Evolutionary conservation across 2,797 vertebrate species (phyloP).

Genomic region (Adelosebastes latens): DNA sequence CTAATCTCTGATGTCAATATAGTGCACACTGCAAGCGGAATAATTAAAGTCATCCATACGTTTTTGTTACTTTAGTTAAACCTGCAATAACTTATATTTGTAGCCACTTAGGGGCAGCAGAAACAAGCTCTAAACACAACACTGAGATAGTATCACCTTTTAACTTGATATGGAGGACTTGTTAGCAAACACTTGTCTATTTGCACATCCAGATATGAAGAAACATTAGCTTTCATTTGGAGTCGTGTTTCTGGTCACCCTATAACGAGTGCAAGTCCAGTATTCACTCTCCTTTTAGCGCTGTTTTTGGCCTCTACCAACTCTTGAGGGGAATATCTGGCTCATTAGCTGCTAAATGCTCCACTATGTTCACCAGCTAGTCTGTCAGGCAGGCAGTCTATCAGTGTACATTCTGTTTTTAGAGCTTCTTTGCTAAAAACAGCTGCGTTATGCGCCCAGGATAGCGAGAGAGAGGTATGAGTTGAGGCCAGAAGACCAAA

Average conservation of each 20-base stretch:
- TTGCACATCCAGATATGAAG: background rate
- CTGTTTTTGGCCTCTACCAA: background rate
- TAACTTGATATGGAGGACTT: background rate
- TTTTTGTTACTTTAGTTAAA: background rate
- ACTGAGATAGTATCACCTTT: background rate
- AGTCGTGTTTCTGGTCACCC: background rate
- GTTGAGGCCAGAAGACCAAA: background rate
- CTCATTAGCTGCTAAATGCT: slow-evolving; percentile 29
- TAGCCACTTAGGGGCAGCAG: slow-evolving; percentile 10
- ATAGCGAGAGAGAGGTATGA: background rate
- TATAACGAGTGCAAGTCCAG: background rate
- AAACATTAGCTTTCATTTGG: background rate
- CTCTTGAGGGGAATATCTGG: slow-evolving; percentile 5
- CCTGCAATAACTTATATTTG: background rate
- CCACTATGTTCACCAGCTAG: background rate
- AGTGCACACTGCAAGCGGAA: background rate
- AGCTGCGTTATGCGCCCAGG: background rate
- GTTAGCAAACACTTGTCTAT: background rate
- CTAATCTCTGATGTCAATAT: background rate
- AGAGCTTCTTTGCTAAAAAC: background rate
- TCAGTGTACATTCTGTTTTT: background rate
- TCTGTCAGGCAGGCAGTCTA: background rate
- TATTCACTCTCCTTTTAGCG: background rate
- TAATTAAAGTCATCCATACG: background rate
- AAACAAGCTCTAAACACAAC: slow-evolving; percentile 5